Evolutionary conservation across 2,797 vertebrate species (phyloP).

Genomic region (Cyprinella venusta): DNA sequence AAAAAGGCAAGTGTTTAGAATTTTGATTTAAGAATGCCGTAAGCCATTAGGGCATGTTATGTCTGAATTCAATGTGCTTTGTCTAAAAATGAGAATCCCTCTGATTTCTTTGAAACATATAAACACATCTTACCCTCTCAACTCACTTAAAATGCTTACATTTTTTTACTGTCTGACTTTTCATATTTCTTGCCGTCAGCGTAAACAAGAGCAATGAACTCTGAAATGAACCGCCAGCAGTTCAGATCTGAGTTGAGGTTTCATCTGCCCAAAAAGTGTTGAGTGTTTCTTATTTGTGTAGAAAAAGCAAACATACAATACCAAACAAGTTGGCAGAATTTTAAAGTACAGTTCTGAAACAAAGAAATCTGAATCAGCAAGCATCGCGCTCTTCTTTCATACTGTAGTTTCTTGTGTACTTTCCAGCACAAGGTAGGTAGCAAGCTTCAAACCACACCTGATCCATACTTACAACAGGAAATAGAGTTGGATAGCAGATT

Average conservation of each 20-base stretch:
- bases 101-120: background rate
- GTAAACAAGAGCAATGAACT: constrained; percentile 22
- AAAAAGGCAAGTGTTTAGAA: constrained; percentile 37
- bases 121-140: constrained; percentile 29
- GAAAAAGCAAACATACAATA: background rate
- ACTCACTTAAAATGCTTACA: constrained; percentile 21
- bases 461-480: background rate
- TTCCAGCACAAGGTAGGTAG: background rate
- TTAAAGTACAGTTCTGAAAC: background rate
- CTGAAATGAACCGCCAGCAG: constrained; percentile 18
- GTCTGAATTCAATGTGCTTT: background rate
- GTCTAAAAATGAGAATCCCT: background rate
- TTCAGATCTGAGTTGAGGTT: constrained; percentile 23
- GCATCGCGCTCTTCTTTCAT: background rate
- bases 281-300: background rate
- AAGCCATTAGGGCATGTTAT: constrained; percentile 49
- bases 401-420: background rate
- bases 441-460: background rate
- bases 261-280: background rate
- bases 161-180: constrained; percentile 28
- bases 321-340: background rate
- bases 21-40: constrained; percentile 41
- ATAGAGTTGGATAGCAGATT: background rate
- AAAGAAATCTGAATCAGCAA: background rate
- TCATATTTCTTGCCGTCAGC: constrained; percentile 21